Evolutionary conservation across 2,113 vertebrate genomes (phyloP).

Genomic region (Andinoacara biseriatus): DNA sequence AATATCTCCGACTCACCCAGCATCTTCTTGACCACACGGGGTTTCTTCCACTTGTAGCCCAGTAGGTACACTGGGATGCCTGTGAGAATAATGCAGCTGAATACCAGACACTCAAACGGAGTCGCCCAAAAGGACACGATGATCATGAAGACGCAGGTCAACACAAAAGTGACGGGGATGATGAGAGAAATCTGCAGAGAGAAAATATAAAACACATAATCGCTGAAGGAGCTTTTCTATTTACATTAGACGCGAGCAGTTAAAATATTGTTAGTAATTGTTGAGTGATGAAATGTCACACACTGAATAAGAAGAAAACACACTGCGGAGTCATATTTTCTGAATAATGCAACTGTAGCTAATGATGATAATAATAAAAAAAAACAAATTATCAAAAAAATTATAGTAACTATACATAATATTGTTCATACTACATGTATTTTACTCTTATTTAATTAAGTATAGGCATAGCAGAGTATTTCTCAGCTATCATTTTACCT

Average conservation of each 20-base stretch:
- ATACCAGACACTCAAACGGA: constrained; percentile 77
- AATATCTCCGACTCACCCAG: constrained; percentile 71
- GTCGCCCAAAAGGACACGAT: constrained; percentile 80
- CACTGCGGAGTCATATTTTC: neutral
- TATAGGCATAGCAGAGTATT: neutral
- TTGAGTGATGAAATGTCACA: fast-evolving
- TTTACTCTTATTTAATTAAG: neutral
- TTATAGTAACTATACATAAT: no score
- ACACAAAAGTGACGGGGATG: constrained; percentile 74
- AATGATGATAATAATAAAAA: neutral
- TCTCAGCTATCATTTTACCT: neutral
- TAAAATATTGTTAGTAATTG: neutral
- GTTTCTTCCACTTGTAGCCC: constrained; percentile 82
- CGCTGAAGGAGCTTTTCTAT: neutral
- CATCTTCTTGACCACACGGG: constrained; percentile 73
- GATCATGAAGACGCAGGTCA: constrained; percentile 81
- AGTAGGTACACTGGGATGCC: constrained; percentile 79
- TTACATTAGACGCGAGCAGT: fast-evolving
- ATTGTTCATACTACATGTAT: neutral
- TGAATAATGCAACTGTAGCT: neutral
- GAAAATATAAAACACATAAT: neutral
- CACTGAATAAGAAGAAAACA: neutral
- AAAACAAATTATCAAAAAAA: neutral
- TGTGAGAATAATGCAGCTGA: constrained; percentile 77
- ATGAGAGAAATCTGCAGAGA: constrained; percentile 67